Evolutionary conservation across 2,888 invertebrate species (phyloP).

Genomic region (Drosophila koepferae): DNA sequence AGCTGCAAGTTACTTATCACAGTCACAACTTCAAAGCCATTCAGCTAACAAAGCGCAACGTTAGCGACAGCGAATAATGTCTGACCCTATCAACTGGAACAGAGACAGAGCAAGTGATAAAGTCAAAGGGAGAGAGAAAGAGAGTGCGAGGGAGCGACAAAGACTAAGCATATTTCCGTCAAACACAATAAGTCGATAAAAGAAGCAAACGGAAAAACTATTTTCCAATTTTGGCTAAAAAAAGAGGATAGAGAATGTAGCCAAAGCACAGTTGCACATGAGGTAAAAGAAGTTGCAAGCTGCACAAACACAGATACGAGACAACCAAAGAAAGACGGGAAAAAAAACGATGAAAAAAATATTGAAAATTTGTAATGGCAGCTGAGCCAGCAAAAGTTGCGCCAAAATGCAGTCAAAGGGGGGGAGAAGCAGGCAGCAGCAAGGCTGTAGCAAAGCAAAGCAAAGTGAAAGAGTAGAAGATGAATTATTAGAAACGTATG

Average conservation of each 20-base stretch:
- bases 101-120: constrained; percentile 10
- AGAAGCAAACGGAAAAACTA: constrained; percentile 55
- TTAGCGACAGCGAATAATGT: constrained; percentile 34
- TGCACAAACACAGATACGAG: constrained; percentile 68
- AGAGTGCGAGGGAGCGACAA: constrained; percentile 15
- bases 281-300: constrained; percentile 42
- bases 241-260: constrained; percentile 19
- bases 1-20: constrained; percentile 26
- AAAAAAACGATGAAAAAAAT: constrained; percentile 10
- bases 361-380: constrained; percentile 66
- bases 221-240: constrained; percentile 64
- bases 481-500: constrained; percentile 75
- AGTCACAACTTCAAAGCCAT: constrained; percentile 37
- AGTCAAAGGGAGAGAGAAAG: not conserved
- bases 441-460: constrained; percentile 5
- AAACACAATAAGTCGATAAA: constrained; percentile 73
- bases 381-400: constrained; percentile 74
- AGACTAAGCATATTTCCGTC: constrained; percentile 63
- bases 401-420: constrained; percentile 26
- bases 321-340: constrained; percentile 1
- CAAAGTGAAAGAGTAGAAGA: constrained; percentile 34
- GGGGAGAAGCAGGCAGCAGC: not conserved
- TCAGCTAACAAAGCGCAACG: constrained; percentile 36
- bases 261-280: constrained; percentile 44
- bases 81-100: constrained; percentile 17